A percentile compares a stretch with the other conserved stretches of the same genome.
Conservation (phyloP, 2,797 vertebrate genomes). For the Eutrigla gurnardus region DNA sequence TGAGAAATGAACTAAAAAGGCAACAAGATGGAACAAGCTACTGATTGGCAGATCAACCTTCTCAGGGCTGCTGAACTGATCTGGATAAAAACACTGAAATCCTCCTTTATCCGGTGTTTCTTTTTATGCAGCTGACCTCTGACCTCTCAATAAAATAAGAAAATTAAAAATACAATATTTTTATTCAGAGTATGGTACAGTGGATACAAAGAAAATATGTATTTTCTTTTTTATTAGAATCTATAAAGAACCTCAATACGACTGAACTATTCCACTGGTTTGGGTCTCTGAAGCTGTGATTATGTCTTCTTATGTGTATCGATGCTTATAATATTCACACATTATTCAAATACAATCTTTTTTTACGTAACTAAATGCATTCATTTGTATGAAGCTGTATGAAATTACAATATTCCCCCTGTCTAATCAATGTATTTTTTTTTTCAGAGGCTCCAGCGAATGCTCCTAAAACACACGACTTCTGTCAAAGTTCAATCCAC, state of each 20-base stretch:
- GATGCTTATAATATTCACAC: neutral
- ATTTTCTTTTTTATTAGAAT: neutral
- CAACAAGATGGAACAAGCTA: neutral
- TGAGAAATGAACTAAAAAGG: neutral
- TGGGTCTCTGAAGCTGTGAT: slow-evolving; percentile 7
- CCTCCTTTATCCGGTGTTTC: neutral
- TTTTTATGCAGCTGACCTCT: slow-evolving; percentile 8
- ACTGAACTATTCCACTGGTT: slow-evolving; percentile 3
- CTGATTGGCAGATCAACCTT: neutral
- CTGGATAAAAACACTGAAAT: neutral
- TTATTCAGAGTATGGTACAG: too few species aligned
- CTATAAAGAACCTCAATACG: neutral
- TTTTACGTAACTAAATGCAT: neutral
- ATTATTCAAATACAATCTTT: neutral
- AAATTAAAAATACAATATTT: too few species aligned
- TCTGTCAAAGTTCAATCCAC: too few species aligned
- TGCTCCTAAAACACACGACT: too few species aligned
- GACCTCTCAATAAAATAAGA: neutral
- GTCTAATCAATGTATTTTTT: too few species aligned
- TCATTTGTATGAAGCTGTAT: too few species aligned
- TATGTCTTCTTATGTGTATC: neutral
- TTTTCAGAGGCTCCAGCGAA: too few species aligned
- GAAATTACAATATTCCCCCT: too few species aligned
- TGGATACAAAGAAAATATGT: too few species aligned
- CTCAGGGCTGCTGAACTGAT: neutral